phyloP scores from a whole-genome alignment of 2,888 invertebrate species.

The Dyspetes luteomarginatus region DNA sequence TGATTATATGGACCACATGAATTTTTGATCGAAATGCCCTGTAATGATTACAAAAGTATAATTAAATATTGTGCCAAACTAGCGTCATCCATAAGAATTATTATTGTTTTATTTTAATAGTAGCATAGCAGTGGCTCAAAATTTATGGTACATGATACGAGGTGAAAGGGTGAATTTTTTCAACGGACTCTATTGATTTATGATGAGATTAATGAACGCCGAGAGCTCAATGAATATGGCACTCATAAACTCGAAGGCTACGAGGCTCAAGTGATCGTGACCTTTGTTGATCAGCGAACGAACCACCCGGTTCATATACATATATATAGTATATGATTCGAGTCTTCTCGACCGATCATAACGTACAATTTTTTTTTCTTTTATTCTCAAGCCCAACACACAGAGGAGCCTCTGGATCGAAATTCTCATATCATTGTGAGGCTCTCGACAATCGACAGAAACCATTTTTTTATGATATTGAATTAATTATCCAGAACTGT shows the following conservation, averaged over 20 bases:
- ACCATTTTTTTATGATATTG: no score
- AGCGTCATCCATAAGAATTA: neutral
- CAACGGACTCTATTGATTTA: neutral
- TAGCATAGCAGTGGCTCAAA: neutral
- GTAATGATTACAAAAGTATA: neutral
- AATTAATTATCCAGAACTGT: neutral
- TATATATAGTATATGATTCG: neutral
- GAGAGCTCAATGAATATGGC: neutral
- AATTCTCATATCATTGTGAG: neutral
- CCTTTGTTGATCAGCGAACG: slow-evolving; percentile 1
- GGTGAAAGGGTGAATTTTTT: neutral
- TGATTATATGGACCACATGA: neutral
- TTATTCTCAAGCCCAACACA: no score
- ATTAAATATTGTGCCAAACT: neutral
- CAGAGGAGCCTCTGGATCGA: neutral
- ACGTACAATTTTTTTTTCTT: no score
- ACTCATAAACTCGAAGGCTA: neutral
- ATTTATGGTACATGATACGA: neutral
- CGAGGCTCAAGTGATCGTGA: slow-evolving; percentile 23
- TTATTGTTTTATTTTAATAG: neutral
- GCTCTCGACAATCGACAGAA: no score
- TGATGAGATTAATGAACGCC: neutral
- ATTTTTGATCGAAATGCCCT: neutral
- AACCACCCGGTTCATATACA: neutral
- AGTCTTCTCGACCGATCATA: neutral